Base-by-base conservation (phyloP, 1,140 invertebrate species). In the Bombyx mandarina region DNA sequence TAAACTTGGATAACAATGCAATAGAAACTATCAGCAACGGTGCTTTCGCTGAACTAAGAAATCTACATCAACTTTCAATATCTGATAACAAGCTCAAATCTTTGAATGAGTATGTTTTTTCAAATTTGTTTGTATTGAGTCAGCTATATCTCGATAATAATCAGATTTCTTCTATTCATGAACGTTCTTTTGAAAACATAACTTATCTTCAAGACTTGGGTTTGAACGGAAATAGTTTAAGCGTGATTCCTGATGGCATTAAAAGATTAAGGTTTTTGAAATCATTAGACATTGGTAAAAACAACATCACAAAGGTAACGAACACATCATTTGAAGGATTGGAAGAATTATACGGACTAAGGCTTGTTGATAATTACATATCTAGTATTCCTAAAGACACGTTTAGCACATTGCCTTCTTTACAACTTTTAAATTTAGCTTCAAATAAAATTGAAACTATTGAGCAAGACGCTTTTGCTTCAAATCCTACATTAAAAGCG, bases 201-300 rank as follows among this genome's bases (percentile, higher is more conserved):
- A 94, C 92, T 6, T 92, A 89, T 75, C 89, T 97, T 22, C 92
- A 94, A 78, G 95, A 96, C 74, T 86, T 98, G 0, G 93, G 94
- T 42, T 78, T 97, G 42, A 93, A 93, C 69, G 91, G 92, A 22
- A 98, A 98, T 81, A 76, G 83, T 46, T 79, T 98, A 10, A 91
- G 89, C 58, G 86, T 88, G 56, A 89, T 98, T 42, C 95, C 96
- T 6, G 88, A 89, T 56, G 92, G 93, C 7, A 89, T 95, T 2
- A 90, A 89, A 58, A 89, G 90, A 61, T 77, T 96, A n/a, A 74
- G 84, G 26, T 91, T 91, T 65, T 85, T 96, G 50, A 94, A 93
- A 79, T 94, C 92, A 0, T 88, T 96, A 35, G 94, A 96, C 83
- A 88, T 96, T 50, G 93, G 93, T 4, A 93, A 94, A 74, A 96